These are phyloP conservation scores for Gadus chalcogrammus DNA, from an alignment of 2,113 vertebrate species.

Conservation along the genomic window DNA sequence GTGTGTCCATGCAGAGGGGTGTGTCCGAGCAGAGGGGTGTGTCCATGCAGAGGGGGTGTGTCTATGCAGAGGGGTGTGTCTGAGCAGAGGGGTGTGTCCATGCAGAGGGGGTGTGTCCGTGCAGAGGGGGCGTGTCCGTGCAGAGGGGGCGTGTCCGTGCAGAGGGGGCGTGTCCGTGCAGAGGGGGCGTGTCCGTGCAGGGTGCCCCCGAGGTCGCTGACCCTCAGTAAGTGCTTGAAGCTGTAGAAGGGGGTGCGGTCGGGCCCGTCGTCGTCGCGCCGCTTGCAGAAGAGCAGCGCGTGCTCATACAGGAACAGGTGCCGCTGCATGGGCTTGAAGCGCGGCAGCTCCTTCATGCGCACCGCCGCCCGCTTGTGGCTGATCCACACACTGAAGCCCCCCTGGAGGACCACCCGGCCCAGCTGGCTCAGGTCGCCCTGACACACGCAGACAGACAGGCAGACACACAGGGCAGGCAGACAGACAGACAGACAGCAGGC, in stretches of 20 bases:
- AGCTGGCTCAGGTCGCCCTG: constrained; percentile 90
- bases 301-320: constrained; percentile 94
- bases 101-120: no score
- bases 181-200: neutral
- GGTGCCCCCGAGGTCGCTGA: constrained; percentile 53
- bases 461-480: neutral
- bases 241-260: constrained; percentile 90
- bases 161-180: neutral
- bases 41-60: neutral
- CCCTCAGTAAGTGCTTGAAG: constrained; percentile 93
- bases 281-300: constrained; percentile 94
- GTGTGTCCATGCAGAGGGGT: neutral
- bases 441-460: constrained; percentile 7
- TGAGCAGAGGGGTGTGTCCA: neutral
- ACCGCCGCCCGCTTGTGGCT: constrained; percentile 87
- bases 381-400: constrained; percentile 92
- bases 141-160: neutral
- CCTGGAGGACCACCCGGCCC: constrained; percentile 89
- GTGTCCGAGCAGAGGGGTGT: neutral
- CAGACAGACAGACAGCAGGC: no score
- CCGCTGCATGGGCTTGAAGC: constrained; percentile 97
- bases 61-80: no score
- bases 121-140: no score
- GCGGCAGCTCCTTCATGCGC: constrained; percentile 93
- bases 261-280: constrained; percentile 79